phyloP scores from a whole-genome alignment of 1,140 invertebrate genomes.

The Conus ventricosus region DNA sequence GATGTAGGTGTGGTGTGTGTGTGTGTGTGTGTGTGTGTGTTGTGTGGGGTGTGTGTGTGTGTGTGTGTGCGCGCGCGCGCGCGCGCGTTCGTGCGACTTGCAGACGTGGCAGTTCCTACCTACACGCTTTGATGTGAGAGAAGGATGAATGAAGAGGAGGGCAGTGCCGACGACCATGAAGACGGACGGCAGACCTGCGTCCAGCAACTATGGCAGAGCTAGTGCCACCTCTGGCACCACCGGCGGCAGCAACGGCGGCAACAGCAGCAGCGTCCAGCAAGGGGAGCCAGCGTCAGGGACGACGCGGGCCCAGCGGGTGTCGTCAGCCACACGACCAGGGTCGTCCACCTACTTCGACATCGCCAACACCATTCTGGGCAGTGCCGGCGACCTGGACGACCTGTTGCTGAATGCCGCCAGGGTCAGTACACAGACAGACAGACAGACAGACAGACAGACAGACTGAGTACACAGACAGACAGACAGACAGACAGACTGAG shows the following conservation, averaged over 20 bases:
- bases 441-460: background rate
- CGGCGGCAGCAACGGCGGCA: background rate
- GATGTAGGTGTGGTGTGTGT: too few species aligned
- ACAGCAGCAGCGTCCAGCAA: background rate
- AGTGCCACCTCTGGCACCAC: background rate
- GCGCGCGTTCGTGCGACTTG: background rate
- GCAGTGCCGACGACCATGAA: background rate
- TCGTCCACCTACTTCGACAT: conserved; percentile 67
- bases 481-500: conserved; percentile 39
- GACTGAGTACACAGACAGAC: background rate
- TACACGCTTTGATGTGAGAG: background rate
- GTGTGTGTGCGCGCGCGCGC: background rate
- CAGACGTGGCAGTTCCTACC: background rate
- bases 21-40: too few species aligned
- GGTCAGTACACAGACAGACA: conserved; percentile 49
- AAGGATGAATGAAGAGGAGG: conserved; percentile 21
- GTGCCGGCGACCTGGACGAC: conserved; percentile 61
- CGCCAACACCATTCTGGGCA: conserved; percentile 66
- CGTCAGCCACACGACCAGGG: background rate
- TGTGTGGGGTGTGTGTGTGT: background rate
- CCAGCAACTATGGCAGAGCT: background rate
- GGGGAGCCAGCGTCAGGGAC: background rate
- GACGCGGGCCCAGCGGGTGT: conserved; percentile 1
- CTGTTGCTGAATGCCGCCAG: conserved; percentile 65
- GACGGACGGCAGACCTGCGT: background rate